phyloP scores from a whole-genome alignment of 2,113 vertebrate species.

The Riparia riparia region DNA sequence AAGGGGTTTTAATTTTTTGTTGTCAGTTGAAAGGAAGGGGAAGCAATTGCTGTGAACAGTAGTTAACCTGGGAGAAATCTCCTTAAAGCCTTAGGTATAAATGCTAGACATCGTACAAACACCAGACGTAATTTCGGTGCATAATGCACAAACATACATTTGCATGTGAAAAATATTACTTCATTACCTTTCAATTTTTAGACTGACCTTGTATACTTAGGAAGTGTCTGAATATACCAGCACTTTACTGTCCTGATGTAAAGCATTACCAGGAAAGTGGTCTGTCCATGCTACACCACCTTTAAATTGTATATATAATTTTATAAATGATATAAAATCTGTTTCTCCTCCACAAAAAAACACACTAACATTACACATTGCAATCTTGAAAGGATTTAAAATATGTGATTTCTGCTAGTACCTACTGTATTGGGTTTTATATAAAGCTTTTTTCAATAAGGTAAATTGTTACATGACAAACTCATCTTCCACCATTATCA shows the following conservation, averaged over 20 bases:
- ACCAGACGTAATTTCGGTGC: constrained; percentile 56
- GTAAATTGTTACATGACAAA: constrained; percentile 94
- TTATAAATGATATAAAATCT: constrained; percentile 87
- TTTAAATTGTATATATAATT: constrained; percentile 86
- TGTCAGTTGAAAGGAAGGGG: constrained; percentile 48
- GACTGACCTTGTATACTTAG: constrained; percentile 69
- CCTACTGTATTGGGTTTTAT: constrained; percentile 83
- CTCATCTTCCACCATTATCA: constrained; percentile 89
- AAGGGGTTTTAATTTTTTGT: constrained; percentile 61
- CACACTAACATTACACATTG: constrained; percentile 65
- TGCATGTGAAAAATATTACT: constrained; percentile 77
- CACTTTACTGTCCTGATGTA: constrained; percentile 71
- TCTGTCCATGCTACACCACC: constrained; percentile 73
- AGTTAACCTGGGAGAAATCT: constrained; percentile 67
- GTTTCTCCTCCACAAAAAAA: constrained; percentile 68
- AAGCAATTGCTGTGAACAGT: constrained; percentile 46
- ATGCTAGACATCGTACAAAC: constrained; percentile 52
- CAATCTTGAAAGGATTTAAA: constrained; percentile 86
- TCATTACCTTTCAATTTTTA: constrained; percentile 77
- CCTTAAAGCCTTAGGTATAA: constrained; percentile 64
- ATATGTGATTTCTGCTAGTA: constrained; percentile 85
- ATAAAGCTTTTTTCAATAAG: constrained; percentile 89
- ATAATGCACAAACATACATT: constrained; percentile 65
- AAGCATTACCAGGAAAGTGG: constrained; percentile 74
- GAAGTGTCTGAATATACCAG: constrained; percentile 73